phyloP scores from a whole-genome alignment of 1,140 invertebrate genomes.

The Drosophila tropicalis region DNA sequence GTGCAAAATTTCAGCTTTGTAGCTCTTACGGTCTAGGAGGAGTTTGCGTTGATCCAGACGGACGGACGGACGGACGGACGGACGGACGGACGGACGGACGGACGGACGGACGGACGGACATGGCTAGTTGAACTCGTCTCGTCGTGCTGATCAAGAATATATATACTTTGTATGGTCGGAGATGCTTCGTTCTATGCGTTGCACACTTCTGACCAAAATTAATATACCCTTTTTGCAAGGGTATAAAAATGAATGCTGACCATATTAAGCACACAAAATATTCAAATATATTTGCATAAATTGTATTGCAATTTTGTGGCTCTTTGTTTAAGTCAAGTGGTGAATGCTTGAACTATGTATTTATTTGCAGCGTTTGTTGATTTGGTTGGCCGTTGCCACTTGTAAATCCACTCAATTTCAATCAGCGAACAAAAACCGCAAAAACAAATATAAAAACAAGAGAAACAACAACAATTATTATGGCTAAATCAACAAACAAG shows the following conservation, averaged over 20 bases:
- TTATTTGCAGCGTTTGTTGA: conserved; percentile 14
- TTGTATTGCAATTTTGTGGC: background rate
- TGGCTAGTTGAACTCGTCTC: too few species aligned
- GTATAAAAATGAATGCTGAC: background rate
- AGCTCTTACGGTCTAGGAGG: too few species aligned
- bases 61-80: too few species aligned
- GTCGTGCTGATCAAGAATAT: too few species aligned
- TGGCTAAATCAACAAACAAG: conserved; percentile 37
- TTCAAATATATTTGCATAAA: background rate
- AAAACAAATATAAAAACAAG: conserved; percentile 5
- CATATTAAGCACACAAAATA: background rate
- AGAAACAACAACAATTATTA: conserved; percentile 22
- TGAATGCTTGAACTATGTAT: conserved; percentile 38
- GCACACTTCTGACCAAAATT: too few species aligned
- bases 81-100: too few species aligned
- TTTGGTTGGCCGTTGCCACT: conserved; percentile 19
- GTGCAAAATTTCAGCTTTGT: too few species aligned
- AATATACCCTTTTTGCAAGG: too few species aligned
- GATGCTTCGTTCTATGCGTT: too few species aligned
- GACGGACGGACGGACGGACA: too few species aligned
- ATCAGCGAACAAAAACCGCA: conserved; percentile 31
- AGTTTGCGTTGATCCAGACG: too few species aligned
- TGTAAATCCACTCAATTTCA: conserved; percentile 53
- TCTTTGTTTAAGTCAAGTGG: conserved; percentile 15
- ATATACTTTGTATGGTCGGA: too few species aligned